phyloP scores from a whole-genome alignment of 2,888 invertebrate species.

The Brenthis daphne region DNA sequence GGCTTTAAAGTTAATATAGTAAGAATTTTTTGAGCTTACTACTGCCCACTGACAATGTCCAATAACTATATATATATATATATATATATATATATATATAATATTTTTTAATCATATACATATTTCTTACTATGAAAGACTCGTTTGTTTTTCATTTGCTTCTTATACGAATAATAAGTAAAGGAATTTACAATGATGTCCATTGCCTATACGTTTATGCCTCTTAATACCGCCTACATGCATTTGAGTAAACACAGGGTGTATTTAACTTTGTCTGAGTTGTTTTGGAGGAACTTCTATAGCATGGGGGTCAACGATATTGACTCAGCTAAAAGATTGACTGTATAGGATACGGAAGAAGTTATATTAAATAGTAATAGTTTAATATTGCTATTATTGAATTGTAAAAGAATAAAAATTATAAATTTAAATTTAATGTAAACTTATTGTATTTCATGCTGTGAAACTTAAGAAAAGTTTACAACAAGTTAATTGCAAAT shows the following conservation, averaged over 20 bases:
- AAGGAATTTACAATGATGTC: constrained; percentile 19
- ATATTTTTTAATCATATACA: too few species aligned
- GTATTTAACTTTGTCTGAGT: constrained; percentile 66
- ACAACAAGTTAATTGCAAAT: too few species aligned
- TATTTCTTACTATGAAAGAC: too few species aligned
- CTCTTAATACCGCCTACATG: constrained; percentile 62
- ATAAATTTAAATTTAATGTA: too few species aligned
- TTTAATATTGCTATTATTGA: neutral
- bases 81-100: too few species aligned
- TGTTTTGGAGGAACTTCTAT: constrained; percentile 59
- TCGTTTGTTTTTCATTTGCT: too few species aligned
- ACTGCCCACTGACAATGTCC: too few species aligned
- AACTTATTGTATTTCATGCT: too few species aligned
- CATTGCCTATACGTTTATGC: constrained; percentile 46
- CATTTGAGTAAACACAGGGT: constrained; percentile 67
- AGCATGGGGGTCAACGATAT: constrained; percentile 61
- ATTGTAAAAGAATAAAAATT: neutral
- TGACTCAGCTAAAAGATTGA: constrained; percentile 53
- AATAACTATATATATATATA: too few species aligned
- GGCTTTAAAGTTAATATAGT: constrained; percentile 1
- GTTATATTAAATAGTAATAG: constrained; percentile 9
- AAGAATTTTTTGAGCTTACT: too few species aligned
- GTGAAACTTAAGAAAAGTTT: too few species aligned
- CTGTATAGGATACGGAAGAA: constrained; percentile 2
- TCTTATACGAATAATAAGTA: neutral